A percentile compares a stretch with the other conserved stretches of the same genome.
These are phyloP conservation scores for Procapra przewalskii DNA, from an alignment of 2,113 vertebrate genomes.

Conservation along the genomic window DNA sequence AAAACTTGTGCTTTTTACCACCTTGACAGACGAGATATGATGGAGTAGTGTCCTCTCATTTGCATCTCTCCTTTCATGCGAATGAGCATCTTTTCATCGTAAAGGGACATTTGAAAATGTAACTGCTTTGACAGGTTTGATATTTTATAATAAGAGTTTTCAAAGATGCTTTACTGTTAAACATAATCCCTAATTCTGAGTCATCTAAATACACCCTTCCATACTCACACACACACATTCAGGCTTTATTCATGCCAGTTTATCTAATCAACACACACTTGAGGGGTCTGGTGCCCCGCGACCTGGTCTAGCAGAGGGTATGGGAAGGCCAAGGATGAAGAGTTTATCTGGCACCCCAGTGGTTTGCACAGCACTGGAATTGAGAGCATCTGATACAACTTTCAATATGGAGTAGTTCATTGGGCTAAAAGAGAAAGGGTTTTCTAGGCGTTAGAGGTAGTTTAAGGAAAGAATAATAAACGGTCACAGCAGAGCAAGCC, in stretches of 20 bases:
- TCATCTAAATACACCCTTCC: not conserved
- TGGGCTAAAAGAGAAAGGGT: not conserved
- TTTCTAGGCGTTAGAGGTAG: not conserved
- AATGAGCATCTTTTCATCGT: not conserved
- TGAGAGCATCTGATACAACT: not conserved
- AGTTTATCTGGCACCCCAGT: too few relatives aligned
- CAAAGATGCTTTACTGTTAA: not conserved
- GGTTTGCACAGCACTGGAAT: not conserved
- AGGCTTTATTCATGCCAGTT: not conserved
- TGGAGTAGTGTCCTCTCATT: not conserved
- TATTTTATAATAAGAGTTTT: conserved; percentile 24
- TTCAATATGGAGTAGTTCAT: not conserved
- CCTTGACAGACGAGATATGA: not conserved
- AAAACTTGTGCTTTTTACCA: not conserved
- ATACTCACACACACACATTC: not conserved
- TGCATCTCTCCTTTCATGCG: not conserved
- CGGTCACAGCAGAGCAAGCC: not conserved
- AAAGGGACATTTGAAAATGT: not conserved
- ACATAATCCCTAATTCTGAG: not conserved
- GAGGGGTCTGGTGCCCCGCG: not conserved
- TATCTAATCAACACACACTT: not conserved
- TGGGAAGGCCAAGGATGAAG: not conserved
- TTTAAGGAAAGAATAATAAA: not conserved
- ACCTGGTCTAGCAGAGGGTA: not conserved
- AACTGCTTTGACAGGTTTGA: not conserved